phyloP scores from a whole-genome alignment of 2,113 vertebrate genomes.

The Hiodon tergisus region DNA sequence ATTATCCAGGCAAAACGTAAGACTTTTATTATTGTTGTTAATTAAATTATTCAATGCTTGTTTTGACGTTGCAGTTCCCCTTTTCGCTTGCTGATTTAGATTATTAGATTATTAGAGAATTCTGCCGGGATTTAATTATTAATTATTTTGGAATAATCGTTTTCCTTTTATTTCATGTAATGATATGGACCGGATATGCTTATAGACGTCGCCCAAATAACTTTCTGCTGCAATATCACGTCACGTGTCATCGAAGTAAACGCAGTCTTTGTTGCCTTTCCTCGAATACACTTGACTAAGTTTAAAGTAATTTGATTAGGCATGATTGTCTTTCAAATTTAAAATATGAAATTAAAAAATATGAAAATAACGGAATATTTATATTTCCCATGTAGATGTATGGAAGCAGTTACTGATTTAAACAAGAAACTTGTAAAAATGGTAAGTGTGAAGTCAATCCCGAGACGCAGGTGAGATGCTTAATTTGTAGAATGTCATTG shows the following conservation, averaged over 20 bases:
- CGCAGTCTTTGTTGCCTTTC: not conserved
- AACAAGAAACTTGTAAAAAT: slow-evolving; percentile 5
- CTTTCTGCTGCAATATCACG: not conserved
- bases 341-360: not conserved
- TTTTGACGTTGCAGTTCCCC: not conserved
- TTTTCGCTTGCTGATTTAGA: too few relatives aligned
- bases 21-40: not conserved
- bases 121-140: too few relatives aligned
- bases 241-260: not conserved
- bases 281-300: not conserved
- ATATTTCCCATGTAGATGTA: not conserved
- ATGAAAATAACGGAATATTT: not conserved
- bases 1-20: slow-evolving; percentile 2
- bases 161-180: not conserved
- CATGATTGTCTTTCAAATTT: not conserved
- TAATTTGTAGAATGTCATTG: too few relatives aligned
- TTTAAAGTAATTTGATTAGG: not conserved
- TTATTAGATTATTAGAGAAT: too few relatives aligned
- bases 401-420: not conserved
- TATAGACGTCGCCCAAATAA: not conserved
- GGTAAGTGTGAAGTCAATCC: not conserved
- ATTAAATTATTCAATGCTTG: slow-evolving; percentile 2
- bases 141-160: too few relatives aligned
- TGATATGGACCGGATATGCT: too few relatives aligned
- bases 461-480: not conserved